Evolutionary conservation across 1,140 invertebrate genomes (phyloP).

Genomic region (Saxidomus purpurata): DNA sequence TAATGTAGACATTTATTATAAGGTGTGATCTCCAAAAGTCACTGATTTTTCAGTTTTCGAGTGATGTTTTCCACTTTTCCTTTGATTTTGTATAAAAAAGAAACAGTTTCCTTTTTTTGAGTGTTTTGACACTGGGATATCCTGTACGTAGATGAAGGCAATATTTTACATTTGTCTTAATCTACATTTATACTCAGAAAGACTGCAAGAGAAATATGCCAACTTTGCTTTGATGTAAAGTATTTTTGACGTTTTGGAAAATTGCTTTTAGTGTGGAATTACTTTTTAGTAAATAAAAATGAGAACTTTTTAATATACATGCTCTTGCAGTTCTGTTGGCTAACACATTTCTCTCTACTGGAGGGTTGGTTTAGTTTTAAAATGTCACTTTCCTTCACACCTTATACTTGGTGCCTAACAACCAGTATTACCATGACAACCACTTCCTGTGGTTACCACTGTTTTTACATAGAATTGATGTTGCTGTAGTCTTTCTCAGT

Average conservation of each 20-base stretch:
- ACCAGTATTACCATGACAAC: conserved; percentile 23
- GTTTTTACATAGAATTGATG: conserved; percentile 37
- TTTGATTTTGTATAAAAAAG: not conserved
- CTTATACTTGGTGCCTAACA: conserved; percentile 66
- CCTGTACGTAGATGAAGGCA: not conserved
- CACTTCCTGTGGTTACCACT: conserved; percentile 7
- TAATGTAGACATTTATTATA: conserved; percentile 68
- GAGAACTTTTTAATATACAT: too few relatives aligned
- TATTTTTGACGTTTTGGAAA: too few relatives aligned
- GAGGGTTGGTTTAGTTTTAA: not conserved
- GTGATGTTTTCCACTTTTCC: not conserved
- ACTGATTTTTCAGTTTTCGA: conserved; percentile 31
- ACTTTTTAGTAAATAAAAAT: too few relatives aligned
- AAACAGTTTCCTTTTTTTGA: not conserved
- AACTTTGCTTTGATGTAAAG: too few relatives aligned
- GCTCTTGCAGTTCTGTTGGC: not conserved
- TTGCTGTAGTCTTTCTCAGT: conserved; percentile 47
- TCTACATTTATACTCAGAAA: not conserved
- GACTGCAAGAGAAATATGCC: not conserved
- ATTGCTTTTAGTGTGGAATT: too few relatives aligned
- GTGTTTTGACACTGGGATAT: not conserved
- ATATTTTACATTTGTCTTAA: not conserved
- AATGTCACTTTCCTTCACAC: conserved; percentile 34
- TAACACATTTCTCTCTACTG: not conserved
- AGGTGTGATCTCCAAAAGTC: conserved; percentile 60